Evolutionary conservation across 2,797 vertebrate genomes (phyloP).

Genomic region (Syngnathus rostellatus): DNA sequence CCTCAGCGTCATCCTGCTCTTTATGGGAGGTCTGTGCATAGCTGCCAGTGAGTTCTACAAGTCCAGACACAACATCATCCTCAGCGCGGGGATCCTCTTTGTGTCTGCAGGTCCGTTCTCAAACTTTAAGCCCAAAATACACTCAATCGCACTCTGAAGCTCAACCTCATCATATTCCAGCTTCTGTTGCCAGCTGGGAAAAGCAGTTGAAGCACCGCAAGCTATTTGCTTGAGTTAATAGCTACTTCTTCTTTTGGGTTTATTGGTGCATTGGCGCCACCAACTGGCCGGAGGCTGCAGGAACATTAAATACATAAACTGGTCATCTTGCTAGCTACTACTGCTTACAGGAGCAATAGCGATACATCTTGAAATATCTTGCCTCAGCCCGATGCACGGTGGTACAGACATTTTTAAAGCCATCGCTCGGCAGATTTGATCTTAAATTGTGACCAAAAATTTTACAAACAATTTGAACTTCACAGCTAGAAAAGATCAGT

Average conservation of each 20-base stretch:
- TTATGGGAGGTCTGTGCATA: conserved; percentile 98
- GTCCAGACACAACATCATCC: conserved; percentile 98
- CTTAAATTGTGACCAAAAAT: not conserved
- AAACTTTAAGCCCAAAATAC: not conserved
- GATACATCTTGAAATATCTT: not conserved
- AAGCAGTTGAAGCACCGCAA: no score
- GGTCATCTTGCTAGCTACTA: not conserved
- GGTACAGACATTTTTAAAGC: not conserved
- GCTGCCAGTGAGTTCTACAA: conserved; percentile 99
- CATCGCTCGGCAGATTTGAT: not conserved
- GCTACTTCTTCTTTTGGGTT: not conserved
- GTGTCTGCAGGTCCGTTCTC: conserved; percentile 87
- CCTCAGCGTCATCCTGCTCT: conserved; percentile 97
- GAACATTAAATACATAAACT: not conserved
- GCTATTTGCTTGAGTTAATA: not conserved
- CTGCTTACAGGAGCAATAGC: not conserved
- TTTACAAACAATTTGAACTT: not conserved
- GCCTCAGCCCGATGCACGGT: not conserved
- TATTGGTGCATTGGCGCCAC: not conserved
- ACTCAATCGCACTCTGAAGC: not conserved
- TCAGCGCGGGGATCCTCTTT: conserved; percentile 96
- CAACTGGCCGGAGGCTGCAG: not conserved
- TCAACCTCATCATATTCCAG: no score
- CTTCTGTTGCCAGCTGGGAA: no score
- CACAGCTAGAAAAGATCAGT: not conserved